These are phyloP conservation scores for Pantherophis alleghaniensis DNA, from an alignment of 2,797 vertebrate species.

Conservation along the genomic window DNA sequence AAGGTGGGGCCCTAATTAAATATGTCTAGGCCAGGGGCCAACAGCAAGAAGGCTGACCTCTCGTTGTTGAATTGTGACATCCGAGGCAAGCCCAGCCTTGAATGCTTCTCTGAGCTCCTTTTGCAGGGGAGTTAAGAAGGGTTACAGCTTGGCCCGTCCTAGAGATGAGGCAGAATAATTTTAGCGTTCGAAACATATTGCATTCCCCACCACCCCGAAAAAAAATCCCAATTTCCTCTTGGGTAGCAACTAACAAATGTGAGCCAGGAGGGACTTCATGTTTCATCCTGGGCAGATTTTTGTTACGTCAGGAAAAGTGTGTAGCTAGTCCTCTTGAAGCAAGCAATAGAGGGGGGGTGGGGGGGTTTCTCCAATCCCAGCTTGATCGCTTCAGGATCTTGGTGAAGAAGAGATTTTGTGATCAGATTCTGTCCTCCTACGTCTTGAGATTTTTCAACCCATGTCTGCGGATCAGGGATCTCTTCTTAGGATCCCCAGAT, in stretches of 20 bases:
- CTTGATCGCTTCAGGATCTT: neutral
- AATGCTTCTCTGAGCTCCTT: neutral
- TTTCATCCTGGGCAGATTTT: neutral
- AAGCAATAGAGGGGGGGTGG: neutral
- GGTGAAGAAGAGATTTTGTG: neutral
- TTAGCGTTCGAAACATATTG: neutral
- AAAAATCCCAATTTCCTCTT: neutral
- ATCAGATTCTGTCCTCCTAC: no score
- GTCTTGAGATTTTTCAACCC: neutral
- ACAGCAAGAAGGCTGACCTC: neutral
- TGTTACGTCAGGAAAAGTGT: neutral
- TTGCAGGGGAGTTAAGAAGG: neutral
- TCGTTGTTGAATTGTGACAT: neutral
- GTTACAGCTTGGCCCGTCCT: neutral
- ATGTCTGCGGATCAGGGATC: neutral
- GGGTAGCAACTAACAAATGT: neutral
- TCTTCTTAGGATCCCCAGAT: neutral
- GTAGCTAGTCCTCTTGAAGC: neutral
- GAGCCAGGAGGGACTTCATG: neutral
- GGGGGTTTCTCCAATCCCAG: neutral
- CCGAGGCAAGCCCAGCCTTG: neutral
- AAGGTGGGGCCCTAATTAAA: neutral
- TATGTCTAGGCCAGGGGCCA: neutral
- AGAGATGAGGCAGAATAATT: neutral
- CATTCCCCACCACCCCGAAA: no score